A percentile compares a stretch with the other conserved stretches of the same genome.
phyloP scores from a whole-genome alignment of 2,797 vertebrate species.

The Myiotriccus ornatus region DNA sequence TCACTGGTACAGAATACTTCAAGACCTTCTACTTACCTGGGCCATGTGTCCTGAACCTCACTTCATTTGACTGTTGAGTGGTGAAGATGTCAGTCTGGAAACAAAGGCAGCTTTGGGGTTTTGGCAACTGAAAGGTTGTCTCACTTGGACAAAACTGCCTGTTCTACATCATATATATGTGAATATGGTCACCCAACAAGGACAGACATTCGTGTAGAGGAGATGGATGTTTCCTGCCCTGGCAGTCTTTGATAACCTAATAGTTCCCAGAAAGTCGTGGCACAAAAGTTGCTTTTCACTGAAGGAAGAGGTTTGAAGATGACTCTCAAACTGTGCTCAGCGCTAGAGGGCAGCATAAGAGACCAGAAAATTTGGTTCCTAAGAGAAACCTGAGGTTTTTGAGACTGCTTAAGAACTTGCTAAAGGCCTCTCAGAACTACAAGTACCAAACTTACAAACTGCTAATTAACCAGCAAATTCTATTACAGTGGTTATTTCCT shows the following conservation, averaged over 20 bases:
- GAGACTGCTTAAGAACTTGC: not conserved
- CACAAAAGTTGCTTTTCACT: not conserved
- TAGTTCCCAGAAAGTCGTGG: not conserved
- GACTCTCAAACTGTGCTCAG: not conserved
- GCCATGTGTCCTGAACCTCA: not conserved
- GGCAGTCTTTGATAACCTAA: not conserved
- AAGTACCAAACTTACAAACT: not conserved
- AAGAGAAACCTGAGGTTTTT: not conserved
- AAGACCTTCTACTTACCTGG: not conserved
- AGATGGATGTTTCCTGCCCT: not conserved
- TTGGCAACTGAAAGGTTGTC: not conserved
- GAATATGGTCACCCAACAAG: not conserved
- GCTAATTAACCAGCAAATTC: not conserved
- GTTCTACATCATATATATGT: not conserved
- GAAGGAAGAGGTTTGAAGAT: not conserved
- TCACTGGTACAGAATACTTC: not conserved
- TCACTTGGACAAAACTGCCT: not conserved
- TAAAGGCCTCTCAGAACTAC: not conserved
- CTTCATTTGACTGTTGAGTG: not conserved
- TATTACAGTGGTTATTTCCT: not conserved
- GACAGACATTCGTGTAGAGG: accelerated
- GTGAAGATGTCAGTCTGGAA: not conserved
- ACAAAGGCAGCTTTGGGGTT: not conserved
- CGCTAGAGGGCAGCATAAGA: constrained; percentile 4
- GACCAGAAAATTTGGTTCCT: not conserved